Evolutionary conservation across 2,888 invertebrate genomes (phyloP).

Genomic region (Lymantria dispar): DNA sequence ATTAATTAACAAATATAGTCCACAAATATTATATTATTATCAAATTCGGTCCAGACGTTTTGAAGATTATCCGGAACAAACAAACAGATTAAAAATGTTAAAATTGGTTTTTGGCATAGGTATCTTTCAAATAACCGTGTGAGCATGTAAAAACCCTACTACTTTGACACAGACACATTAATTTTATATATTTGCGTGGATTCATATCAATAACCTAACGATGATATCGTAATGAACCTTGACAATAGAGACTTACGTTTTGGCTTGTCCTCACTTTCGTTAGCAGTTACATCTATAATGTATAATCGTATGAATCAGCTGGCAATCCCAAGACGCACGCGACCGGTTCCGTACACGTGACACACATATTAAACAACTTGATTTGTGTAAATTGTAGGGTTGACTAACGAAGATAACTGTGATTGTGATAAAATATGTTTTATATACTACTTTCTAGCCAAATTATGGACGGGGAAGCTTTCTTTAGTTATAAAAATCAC

Average conservation of each 20-base stretch:
- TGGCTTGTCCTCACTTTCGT: slow-evolving; percentile 54
- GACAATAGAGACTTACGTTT: slow-evolving; percentile 35
- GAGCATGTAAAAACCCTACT: no score
- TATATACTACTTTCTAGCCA: no score
- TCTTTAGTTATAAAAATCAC: no score
- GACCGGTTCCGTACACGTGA: slow-evolving; percentile 66
- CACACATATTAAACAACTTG: slow-evolving; percentile 44
- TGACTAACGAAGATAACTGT: not conserved
- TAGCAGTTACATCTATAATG: slow-evolving; percentile 28
- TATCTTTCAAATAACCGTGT: no score
- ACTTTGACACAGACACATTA: no score
- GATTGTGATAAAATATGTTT: not conserved
- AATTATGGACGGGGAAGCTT: no score
- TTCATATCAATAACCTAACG: not conserved
- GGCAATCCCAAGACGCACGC: slow-evolving; percentile 63
- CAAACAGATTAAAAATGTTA: no score
- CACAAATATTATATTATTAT: no score
- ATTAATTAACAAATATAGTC: no score
- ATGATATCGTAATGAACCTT: slow-evolving; percentile 21
- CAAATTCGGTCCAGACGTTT: no score
- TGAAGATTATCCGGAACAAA: no score
- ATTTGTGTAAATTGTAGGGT: not conserved
- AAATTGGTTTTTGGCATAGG: no score
- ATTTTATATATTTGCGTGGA: not conserved
- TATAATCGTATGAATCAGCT: slow-evolving; percentile 60